Percentiles rank a stretch among this genome's conserved stretches.
Evolutionary conservation across 1,140 invertebrate genomes (phyloP).

Genomic region (Drosophila persimilis): DNA sequence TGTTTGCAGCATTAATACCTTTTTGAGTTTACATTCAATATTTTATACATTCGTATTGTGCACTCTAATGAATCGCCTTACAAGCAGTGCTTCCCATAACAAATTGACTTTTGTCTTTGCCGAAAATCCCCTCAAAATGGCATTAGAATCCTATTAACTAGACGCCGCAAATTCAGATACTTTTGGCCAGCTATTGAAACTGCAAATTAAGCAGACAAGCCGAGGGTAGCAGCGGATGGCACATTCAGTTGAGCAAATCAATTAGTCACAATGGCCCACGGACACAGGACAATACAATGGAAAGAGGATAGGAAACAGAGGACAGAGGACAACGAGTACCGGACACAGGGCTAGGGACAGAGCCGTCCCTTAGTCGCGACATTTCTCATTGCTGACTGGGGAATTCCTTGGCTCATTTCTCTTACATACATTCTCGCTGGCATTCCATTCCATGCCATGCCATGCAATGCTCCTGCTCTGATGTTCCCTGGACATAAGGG

Average conservation of each 20-base stretch:
- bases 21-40: constrained; percentile 5
- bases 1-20: neutral
- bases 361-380: constrained; percentile 13
- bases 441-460: neutral
- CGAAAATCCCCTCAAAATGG: constrained; percentile 26
- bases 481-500: constrained; percentile 57
- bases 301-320: constrained; percentile 13
- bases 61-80: neutral
- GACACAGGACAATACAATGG: constrained; percentile 37
- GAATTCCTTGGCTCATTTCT: constrained; percentile 4
- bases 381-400: constrained; percentile 17
- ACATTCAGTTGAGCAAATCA: constrained; percentile 67
- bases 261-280: constrained; percentile 72
- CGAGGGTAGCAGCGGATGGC: constrained; percentile 22
- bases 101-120: constrained; percentile 18
- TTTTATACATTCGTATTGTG: constrained; percentile 15
- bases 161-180: constrained; percentile 59
- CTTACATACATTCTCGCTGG: too few relatives aligned
- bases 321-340: constrained; percentile 19
- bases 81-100: constrained; percentile 29
- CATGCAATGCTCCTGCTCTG: constrained; percentile 3
- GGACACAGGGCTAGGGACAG: constrained; percentile 22
- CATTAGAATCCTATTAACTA: constrained; percentile 70
- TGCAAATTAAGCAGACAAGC: constrained; percentile 18
- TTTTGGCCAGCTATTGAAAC: constrained; percentile 17